Evolutionary conservation across 1,140 invertebrate species (phyloP).

Genomic region (Meloidogyne floridensis): DNA sequence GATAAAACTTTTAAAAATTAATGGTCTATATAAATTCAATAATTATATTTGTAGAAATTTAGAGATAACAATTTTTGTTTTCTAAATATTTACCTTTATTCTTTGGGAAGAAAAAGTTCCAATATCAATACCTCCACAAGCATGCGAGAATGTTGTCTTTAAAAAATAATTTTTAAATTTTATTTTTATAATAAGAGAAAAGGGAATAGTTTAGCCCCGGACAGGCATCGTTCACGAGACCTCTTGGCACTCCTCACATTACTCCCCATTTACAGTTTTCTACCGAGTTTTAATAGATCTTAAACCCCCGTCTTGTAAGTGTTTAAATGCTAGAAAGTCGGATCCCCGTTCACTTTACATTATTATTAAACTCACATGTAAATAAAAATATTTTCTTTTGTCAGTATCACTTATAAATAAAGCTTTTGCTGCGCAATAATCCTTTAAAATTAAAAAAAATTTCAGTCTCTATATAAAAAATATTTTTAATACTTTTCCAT

Average conservation of each 20-base stretch:
- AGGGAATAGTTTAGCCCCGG: too few relatives aligned
- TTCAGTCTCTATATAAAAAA: too few relatives aligned
- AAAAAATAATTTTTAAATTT: background rate
- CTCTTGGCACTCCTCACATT: too few relatives aligned
- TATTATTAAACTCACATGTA: constrained; percentile 78
- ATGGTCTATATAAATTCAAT: too few relatives aligned
- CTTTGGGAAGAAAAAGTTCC: constrained; percentile 96
- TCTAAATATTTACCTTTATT: constrained; percentile 75
- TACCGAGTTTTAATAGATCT: too few relatives aligned
- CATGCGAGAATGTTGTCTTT: constrained; percentile 78
- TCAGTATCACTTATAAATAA: constrained; percentile 98
- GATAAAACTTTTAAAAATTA: too few relatives aligned
- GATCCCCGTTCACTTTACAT: too few relatives aligned
- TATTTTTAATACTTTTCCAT: constrained; percentile 72
- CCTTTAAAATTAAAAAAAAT: constrained; percentile 70
- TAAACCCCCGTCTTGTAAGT: too few relatives aligned
- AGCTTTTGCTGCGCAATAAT: constrained; percentile 98
- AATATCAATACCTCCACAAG: constrained; percentile 94
- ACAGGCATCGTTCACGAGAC: too few relatives aligned
- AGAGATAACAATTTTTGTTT: too few relatives aligned
- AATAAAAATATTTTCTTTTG: constrained; percentile 98
- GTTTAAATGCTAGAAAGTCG: too few relatives aligned
- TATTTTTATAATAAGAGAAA: background rate
- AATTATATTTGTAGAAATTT: background rate
- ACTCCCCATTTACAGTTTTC: too few relatives aligned